Percentiles rank a stretch among this genome's conserved stretches.
These are phyloP conservation scores for Calosoma granatense DNA, from an alignment of 1,140 invertebrate genomes.

Conservation along the genomic window DNA sequence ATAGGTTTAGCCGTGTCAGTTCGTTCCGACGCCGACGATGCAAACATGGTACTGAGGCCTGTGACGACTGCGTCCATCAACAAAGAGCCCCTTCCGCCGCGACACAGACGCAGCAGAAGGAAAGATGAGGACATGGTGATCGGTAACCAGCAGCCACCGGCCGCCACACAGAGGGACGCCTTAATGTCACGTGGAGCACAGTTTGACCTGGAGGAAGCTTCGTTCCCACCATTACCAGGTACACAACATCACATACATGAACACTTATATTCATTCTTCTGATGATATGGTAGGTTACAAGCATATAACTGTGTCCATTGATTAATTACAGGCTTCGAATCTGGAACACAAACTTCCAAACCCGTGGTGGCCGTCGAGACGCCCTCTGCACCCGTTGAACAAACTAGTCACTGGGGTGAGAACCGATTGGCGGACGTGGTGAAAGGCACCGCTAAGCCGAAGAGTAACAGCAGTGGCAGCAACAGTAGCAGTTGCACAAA, in stretches of 20 bases:
- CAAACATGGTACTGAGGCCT: neutral
- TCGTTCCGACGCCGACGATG: constrained; percentile 10
- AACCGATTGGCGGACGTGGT: constrained; percentile 71
- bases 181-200: constrained; percentile 37
- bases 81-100: constrained; percentile 24
- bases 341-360: constrained; percentile 12
- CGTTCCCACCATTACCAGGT: constrained; percentile 74
- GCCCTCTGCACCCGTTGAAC: constrained; percentile 12
- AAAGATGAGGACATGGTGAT: constrained; percentile 30
- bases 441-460: constrained; percentile 58
- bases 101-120: constrained; percentile 36
- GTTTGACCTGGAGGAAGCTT: constrained; percentile 70
- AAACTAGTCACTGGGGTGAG: constrained; percentile 28
- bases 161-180: constrained; percentile 12
- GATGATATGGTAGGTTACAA: neutral
- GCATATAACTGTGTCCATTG: neutral
- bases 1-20: neutral
- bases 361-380: constrained; percentile 18
- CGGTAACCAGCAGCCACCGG: constrained; percentile 5
- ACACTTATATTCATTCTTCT: too few species aligned
- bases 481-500: constrained; percentile 10
- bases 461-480: constrained; percentile 19
- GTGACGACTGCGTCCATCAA: neutral
- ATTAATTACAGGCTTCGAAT: constrained; percentile 16
- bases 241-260: too few species aligned